A percentile compares a stretch with the other conserved stretches of the same genome.
These are phyloP conservation scores for Corythoichthys haematopterus DNA, from an alignment of 2,113 vertebrate genomes.

Conservation along the genomic window DNA sequence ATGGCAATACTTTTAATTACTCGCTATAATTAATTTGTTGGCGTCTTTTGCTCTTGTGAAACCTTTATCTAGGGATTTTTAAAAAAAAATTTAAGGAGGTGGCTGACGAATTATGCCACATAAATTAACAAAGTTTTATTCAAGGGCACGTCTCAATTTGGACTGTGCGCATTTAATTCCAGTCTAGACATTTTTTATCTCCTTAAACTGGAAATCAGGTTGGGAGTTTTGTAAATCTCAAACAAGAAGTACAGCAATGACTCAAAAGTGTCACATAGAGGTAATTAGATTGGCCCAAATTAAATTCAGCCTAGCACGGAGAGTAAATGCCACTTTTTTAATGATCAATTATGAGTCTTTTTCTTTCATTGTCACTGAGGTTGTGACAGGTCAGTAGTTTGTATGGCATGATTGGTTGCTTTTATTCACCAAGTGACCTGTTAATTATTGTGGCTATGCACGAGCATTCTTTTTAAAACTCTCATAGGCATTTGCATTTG, in stretches of 20 bases:
- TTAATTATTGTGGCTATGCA: conserved; percentile 17
- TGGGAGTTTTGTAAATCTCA: conserved; percentile 1
- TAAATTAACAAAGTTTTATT: conserved; percentile 5
- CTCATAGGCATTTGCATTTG: conserved; percentile 17
- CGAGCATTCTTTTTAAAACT: conserved; percentile 11
- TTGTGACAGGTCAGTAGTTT: conserved; percentile 6
- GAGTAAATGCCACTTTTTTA: conserved; percentile 9
- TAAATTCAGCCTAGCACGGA: conserved; percentile 9
- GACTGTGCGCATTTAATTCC: background rate
- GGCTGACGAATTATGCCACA: background rate
- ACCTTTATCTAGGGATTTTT: background rate
- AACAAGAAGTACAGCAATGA: conserved; percentile 1
- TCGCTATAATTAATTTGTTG: background rate
- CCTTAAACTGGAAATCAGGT: conserved; percentile 10
- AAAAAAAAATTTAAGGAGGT: too few species aligned
- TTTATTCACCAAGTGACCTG: conserved; percentile 1
- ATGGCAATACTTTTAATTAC: background rate
- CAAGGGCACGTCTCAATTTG: conserved; percentile 15
- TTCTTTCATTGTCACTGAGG: conserved; percentile 10
- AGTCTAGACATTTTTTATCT: conserved; percentile 18
- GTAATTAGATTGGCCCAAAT: conserved; percentile 25
- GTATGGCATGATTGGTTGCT: background rate
- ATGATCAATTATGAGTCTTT: conserved; percentile 22
- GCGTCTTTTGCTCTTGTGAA: background rate
- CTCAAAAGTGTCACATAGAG: conserved; percentile 29